Base-by-base conservation (phyloP, 1,140 invertebrate species). In the Neodiprion pinetum region DNA sequence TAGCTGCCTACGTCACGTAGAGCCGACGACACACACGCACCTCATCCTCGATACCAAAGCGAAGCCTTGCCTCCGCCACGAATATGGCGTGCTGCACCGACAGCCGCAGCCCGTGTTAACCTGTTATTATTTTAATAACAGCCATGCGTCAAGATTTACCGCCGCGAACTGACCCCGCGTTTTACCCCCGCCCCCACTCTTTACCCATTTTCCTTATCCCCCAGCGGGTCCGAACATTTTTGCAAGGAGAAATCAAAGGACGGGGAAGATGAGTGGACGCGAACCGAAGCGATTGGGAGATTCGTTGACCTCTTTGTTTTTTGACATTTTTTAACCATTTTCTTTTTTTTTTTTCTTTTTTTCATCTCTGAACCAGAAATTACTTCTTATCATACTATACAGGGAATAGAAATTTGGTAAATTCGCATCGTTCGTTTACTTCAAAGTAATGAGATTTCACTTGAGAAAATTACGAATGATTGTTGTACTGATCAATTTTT, bases 1-100 rank as follows among this genome's bases (percentile, higher is more conserved):
- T 79, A 83, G 79, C 80, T 80, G 77, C n/a, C 48, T 48, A 71
- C 28, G 76, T 80, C 17, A 21, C 61, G 70, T 40, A 9, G 14
- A 72, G 49, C 28, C 21, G 21, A 40, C 69, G 17, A 71, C 80
- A 76, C 70, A 67, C 71, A 66, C 67, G 49, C 28, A 40, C 28
- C 28, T 40, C n/a, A 28, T 47, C n/a, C 61, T 50, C 48, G 23
- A 28, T 28, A 17, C 49, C 3, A 28, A 23, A 10, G 69, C 28
- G 40, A 5, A 21, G 7, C 11, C 40, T 21, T 7, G 21, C 67
- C 17, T 69, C 11, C 61, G 14, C 21, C 21, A 69, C 67, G 40
- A 11, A 47, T 69, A 28, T 23, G n/a, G 11, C 11, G n/a, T 17
- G 53, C 7, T 61, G 53, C 53, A 61, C 11, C 53, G 11, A 40